Evolutionary conservation across 2,888 invertebrate species (phyloP), one percentile per base, ranked within the genome.

Genomic region (Acleris laterana): DNA sequence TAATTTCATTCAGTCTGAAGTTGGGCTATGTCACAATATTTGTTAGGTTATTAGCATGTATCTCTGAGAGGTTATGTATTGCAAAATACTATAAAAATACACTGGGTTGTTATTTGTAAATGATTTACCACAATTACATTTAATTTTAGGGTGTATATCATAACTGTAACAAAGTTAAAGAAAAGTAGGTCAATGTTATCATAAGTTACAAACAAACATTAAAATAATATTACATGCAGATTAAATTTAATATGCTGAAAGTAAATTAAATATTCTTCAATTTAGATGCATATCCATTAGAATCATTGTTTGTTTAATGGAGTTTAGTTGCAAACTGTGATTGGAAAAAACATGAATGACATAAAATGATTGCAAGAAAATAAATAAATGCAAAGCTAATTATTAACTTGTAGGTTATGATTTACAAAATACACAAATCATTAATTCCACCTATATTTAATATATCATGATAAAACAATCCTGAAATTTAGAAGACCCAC

Each of bases 41-140:
- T 46, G n/a, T 56, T 7, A 67, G 28, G 25, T 67, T 74, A 70
- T 56, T 69, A 76, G 74, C 77, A 77, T 77, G 77, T 63, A 58
- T 52, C 65, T 65, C 5, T 38, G 38, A 22, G 73, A 81, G 81
- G 81, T 82, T 82, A 82, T 77, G 77, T 75, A 71, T 19, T 13
- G 2, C 68, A 73, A 73, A 74, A 73, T 72, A 74, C 22, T 68
- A 57, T 61, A 46, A 62, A 62, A 49, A 63, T 57, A 17, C 46
- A n/a, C 16, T 46, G 13, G 16, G 16, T 44, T 5, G 2, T 13
- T 44, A 44, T 44, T 44, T n/a, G 17, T 16, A 16, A n/a, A 46
- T 46, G 1, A 46, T 16, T n/a, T 7, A n/a, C 16, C 0, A 17
- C 16, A 46, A 28, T 48, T 20, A 25, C 0, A 17, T 25, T 3